phyloP scores from a whole-genome alignment of 2,888 invertebrate genomes.

The Palloptera scutellata region DNA sequence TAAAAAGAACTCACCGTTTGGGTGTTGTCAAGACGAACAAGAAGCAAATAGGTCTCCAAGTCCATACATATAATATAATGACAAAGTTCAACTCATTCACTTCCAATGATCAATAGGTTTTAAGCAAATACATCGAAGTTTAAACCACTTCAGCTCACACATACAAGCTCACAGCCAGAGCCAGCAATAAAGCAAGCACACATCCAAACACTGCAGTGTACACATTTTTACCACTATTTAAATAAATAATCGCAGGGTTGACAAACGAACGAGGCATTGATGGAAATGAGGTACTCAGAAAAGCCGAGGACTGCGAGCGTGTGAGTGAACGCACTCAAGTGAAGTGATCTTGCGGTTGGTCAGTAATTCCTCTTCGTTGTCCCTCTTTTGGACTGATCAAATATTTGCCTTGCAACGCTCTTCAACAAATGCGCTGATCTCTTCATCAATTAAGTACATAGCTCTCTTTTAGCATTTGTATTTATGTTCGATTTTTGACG shows the following conservation, averaged over 20 bases:
- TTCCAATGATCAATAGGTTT: conserved; percentile 34
- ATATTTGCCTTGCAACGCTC: conserved; percentile 18
- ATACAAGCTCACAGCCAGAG: neutral
- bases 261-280: neutral
- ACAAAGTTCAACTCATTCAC: conserved; percentile 15
- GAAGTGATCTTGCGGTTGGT: conserved; percentile 55
- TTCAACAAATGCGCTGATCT: conserved; percentile 17
- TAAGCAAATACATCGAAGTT: conserved; percentile 24
- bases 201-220: neutral
- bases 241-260: too few species aligned
- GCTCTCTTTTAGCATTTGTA: conserved; percentile 5
- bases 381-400: neutral
- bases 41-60: too few species aligned
- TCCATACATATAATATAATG: too few species aligned
- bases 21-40: too few species aligned
- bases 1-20: too few species aligned
- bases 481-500: conserved; percentile 12
- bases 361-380: conserved; percentile 43
- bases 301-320: neutral
- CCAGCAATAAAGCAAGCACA: neutral
- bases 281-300: neutral
- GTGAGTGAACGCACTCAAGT: conserved; percentile 39
- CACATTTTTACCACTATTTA: too few species aligned
- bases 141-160: neutral
- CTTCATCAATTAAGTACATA: conserved; percentile 22